Base-by-base conservation (phyloP, 2,113 vertebrate genomes). In the Poecilia latipinna region DNA sequence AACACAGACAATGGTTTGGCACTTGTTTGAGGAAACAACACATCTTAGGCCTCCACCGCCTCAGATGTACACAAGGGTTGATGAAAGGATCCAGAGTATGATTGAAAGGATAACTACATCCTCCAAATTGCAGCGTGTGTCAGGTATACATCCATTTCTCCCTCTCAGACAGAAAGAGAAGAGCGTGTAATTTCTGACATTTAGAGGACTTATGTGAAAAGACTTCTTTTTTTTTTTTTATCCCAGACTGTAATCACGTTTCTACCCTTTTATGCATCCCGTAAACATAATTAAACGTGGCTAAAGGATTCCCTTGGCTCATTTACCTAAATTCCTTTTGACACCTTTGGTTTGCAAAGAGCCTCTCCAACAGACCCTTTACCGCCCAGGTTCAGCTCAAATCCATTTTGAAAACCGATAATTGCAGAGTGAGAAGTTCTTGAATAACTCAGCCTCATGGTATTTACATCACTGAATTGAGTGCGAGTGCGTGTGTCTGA, bases 1-100 rank as follows among this genome's bases (percentile, higher is more conserved):
- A 82, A 82, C 79, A 89, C 77, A 76, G 74, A 86, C 85, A 84
- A 77, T 81, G 84, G 86, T 84, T 88, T 80, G 17, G 72, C 82
- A 79, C 80, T 86, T 39, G 61, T 78, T 72, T 28, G 54, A 82
- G 75, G 67, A 87, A 78, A 78, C 84, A 74, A 51, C 69, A 72
- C 78, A 74, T 64, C 71, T 63, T 78, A 61, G n/a, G 42, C 70
- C 82, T 68, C 57, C 67, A 33, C 68, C 57, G 37, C 69, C 61
- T 71, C 51, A 0, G 29, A 37, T 68, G 31, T 31, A 86, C 82
- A 84, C 70, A 73, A 74, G 72, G 69, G 39, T 68, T 72, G 74
- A 68, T 78, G 74, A 87, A 79, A 83, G 75, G 77, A 76, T 78
- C 75, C 70, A 28, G 62, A 57, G 75, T 60, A 61, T 83, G 80